A percentile compares a stretch with the other conserved stretches of the same genome.
Conservation (phyloP, 1,140 invertebrate species). For the Drosophila malerkotliana region DNA sequence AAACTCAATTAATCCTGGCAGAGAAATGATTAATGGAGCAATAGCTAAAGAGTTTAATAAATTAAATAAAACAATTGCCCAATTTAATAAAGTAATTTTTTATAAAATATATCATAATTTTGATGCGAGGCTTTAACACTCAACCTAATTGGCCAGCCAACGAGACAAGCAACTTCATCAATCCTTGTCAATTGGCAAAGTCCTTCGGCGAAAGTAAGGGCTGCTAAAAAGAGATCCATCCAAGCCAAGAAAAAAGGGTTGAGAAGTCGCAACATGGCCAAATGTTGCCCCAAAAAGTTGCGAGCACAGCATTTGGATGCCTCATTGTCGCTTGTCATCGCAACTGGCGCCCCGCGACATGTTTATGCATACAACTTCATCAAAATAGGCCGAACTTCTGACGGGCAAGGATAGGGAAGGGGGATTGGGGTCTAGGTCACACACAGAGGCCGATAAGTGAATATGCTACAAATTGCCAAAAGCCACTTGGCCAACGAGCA, state of each 20-base stretch:
- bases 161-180: conserved; percentile 49
- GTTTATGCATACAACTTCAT: conserved; percentile 82
- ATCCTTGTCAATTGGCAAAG: conserved; percentile 63
- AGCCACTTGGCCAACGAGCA: conserved; percentile 50
- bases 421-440: conserved; percentile 19
- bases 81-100: conserved; percentile 32
- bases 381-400: conserved; percentile 62
- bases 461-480: conserved; percentile 75
- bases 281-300: conserved; percentile 63
- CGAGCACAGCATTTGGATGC: conserved; percentile 54
- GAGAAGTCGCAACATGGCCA: conserved; percentile 43
- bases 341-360: conserved; percentile 77
- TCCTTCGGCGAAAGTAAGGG: conserved; percentile 8
- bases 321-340: conserved; percentile 79
- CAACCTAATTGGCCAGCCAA: conserved; percentile 43
- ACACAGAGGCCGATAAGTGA: conserved; percentile 62
- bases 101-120: conserved; percentile 26
- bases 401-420: background rate
- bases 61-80: background rate
- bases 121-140: conserved; percentile 11
- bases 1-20: background rate
- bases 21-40: background rate
- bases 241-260: conserved; percentile 38
- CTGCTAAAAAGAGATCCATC: conserved; percentile 28
- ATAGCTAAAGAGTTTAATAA: background rate